Evolutionary conservation across 2,888 invertebrate species (phyloP), one percentile per base, ranked within the genome.

Genomic region (Lasioglossum malachurum): DNA sequence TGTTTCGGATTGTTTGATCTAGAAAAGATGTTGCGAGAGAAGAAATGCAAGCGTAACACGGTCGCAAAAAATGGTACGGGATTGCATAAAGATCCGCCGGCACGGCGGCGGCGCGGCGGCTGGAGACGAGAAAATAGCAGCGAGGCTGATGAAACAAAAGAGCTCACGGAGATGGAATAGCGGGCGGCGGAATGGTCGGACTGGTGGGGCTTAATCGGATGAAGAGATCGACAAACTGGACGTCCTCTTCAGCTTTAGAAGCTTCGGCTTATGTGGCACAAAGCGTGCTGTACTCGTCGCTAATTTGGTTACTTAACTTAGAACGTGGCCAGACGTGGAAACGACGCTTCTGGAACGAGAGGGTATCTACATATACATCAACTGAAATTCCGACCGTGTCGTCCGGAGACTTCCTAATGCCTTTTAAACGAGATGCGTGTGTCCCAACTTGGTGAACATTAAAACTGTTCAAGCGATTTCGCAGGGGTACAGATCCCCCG

Each of bases 191-290:
- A 84, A 87, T 78, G 79, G 86, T 69, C 31, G 78, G 38, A 38
- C 86, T 87, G 91, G 92, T 91, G 89, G 92, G 90, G 90, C 90
- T 88, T 94, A 94, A 94, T 94, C 94, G 93, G 94, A 94, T 94
- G 91, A 94, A 91, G 91, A 94, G 94, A 94, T 93, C 94, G 93
- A 92, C 92, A 91, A 92, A 92, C 93, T 92, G 92, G 91, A 93
- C 91, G 93, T 92, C 92, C 94, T 93, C 91, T 89, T 80, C 87
- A 86, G 89, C 87, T 82, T 87, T 88, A 82, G 80, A 85, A 75
- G 73, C 84, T 75, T 75, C 86, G 79, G 81, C 87, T 91, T 86
- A 83, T 84, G 77, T 75, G 79, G 82, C 69, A 78, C 60, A 75
- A 84, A 82, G 49, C 71, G 64, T 75, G 41, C 82, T 49, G 69